Conservation (phyloP, 2,888 invertebrate genomes). For the Camponotus fellah region DNA sequence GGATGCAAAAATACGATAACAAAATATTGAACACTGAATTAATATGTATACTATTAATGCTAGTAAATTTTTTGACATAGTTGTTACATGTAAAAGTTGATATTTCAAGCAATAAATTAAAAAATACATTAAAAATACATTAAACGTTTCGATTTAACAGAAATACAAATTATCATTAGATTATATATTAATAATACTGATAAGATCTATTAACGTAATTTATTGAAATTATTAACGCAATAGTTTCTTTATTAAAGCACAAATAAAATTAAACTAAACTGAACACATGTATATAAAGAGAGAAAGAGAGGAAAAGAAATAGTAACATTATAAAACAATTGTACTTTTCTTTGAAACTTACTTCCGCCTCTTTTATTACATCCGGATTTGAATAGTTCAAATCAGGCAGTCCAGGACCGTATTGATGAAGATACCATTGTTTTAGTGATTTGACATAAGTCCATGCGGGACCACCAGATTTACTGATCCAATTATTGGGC, state of each 20-base stretch:
- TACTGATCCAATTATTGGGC: conserved; percentile 87
- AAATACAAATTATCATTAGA: neutral
- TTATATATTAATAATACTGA: neutral
- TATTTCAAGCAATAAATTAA: neutral
- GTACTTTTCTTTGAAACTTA: conserved; percentile 65
- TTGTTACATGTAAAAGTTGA: too few relatives aligned
- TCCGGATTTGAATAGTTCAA: conserved; percentile 86
- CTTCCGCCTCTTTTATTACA: conserved; percentile 82
- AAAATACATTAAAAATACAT: too few relatives aligned
- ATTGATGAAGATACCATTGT: conserved; percentile 88
- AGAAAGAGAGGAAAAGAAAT: too few relatives aligned
- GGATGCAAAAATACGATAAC: neutral
- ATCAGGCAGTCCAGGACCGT: conserved; percentile 87
- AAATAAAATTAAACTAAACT: neutral
- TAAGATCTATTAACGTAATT: neutral
- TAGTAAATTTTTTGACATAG: neutral
- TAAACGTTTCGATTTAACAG: neutral
- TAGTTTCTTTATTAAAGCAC: too few relatives aligned
- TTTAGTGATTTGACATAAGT: conserved; percentile 83
- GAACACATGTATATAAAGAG: too few relatives aligned
- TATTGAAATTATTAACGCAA: neutral
- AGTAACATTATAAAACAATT: neutral
- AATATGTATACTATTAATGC: neutral
- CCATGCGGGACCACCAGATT: conserved; percentile 87
- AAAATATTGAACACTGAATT: neutral